phyloP scores from a whole-genome alignment of 2,113 vertebrate species.

The Edolisoma coerulescens region DNA sequence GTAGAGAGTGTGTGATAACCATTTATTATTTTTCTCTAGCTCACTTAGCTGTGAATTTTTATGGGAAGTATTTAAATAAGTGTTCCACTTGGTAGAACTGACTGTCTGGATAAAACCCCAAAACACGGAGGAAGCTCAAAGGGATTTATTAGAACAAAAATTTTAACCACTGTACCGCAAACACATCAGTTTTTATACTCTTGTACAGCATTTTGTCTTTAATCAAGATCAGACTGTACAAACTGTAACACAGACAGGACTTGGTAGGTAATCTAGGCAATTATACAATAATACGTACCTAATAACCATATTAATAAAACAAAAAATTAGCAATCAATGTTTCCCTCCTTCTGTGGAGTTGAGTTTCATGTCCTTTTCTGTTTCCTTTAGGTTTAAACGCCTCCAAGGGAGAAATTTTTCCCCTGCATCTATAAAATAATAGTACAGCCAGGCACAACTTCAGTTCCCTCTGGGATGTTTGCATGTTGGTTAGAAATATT shows the following conservation, averaged over 20 bases:
- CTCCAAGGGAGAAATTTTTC: background rate
- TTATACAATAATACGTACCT: background rate
- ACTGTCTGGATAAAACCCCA: background rate
- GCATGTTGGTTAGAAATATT: background rate
- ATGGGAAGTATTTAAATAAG: conserved; percentile 25
- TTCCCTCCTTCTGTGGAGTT: background rate
- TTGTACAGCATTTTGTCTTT: background rate
- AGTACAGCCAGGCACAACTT: background rate
- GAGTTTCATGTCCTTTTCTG: background rate
- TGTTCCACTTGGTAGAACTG: background rate
- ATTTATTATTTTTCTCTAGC: conserved; percentile 40
- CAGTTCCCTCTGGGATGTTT: background rate
- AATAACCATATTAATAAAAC: background rate
- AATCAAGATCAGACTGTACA: background rate
- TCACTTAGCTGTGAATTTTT: conserved; percentile 36
- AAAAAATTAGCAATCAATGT: background rate
- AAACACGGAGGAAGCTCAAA: background rate
- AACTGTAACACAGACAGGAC: background rate
- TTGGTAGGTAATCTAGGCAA: background rate
- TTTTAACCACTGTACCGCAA: background rate
- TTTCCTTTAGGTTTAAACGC: background rate
- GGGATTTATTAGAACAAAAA: conserved; percentile 9
- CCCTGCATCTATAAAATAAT: background rate
- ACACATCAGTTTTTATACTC: background rate
- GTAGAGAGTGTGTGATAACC: background rate